Base-by-base conservation (phyloP, 64 coral and sea anemone species). In the Stichodactyla mertensii region DNA sequence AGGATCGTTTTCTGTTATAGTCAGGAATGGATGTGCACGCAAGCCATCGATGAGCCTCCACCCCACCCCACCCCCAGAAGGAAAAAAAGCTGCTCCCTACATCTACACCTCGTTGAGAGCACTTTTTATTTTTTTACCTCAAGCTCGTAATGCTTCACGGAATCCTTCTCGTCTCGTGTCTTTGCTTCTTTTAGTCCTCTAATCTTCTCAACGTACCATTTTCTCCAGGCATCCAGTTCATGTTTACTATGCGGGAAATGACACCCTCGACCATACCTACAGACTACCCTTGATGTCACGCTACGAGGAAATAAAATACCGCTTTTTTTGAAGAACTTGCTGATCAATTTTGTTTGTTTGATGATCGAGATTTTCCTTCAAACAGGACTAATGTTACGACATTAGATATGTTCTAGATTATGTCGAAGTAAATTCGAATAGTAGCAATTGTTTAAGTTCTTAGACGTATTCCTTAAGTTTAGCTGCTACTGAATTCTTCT, bases 181-280 rank as follows among this genome's bases (percentile, higher is more conserved):
- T 26, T n/a, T 55, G 3, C 2, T 54, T 36, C 9, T 57, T 55
- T 55, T 10, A 16, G 51, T 20, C 14, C 71, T 77, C 10, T 19
- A 10, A 52, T 2, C 51, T 51, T 61, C 15, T 85, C 61, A 19
- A 51, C 14, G 53, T 87, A 87, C 28, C 52, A 77, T 70, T 82
- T 55, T 28, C 83, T 19, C 90, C 90, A 92, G 28, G 80, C 58
- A 0, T 71, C 80, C 11, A 92, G 59, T 71, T 92, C 90, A 13
- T 79, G 52, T 6, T 57, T 16, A 31, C 90, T 57, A 52, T 92
- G 90, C 6, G 90, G 85, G 77, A n/a, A 71, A 31, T 64, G 55
- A 77, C 90, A 92, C n/a, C 84, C 60, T 82, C 86, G 77, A 1
- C 90, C 90, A 83, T 22, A 92, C 31, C 78, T 80, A 55, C 90